Conservation (phyloP, 2,113 vertebrate species). For the Ammodytes marinus region DNA sequence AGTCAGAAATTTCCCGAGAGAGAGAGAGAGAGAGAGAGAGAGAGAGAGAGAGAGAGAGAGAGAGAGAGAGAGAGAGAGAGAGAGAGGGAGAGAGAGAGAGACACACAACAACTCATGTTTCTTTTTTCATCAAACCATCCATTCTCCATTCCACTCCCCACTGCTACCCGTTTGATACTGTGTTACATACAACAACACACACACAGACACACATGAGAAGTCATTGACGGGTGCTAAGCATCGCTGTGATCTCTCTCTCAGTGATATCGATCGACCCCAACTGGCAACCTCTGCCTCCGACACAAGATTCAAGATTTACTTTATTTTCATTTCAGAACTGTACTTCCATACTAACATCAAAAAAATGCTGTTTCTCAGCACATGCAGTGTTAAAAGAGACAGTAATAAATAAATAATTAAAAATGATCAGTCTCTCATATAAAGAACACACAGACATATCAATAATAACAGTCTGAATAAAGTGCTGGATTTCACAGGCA, state of each 20-base stretch:
- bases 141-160: conserved; percentile 50
- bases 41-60: conserved; percentile 1
- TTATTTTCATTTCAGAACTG: too few species aligned
- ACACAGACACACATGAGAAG: conserved; percentile 29
- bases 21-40: too few species aligned
- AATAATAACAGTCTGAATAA: conserved; percentile 41
- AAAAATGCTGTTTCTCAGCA: too few species aligned
- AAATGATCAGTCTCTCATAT: background rate
- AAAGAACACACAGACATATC: conserved; percentile 11
- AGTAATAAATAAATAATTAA: too few species aligned
- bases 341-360: too few species aligned
- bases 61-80: conserved; percentile 1
- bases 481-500: too few species aligned
- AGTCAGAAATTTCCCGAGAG: too few species aligned
- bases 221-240: conserved; percentile 74
- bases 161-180: conserved; percentile 36
- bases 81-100: background rate
- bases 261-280: conserved; percentile 72
- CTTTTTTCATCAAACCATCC: conserved; percentile 60
- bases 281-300: conserved; percentile 47
- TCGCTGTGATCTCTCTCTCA: conserved; percentile 77
- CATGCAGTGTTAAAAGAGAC: too few species aligned
- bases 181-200: conserved; percentile 23
- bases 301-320: too few species aligned
- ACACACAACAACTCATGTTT: conserved; percentile 60